These are phyloP conservation scores for Larimichthys crocea DNA, from an alignment of 2,113 vertebrate species.

Conservation along the genomic window DNA sequence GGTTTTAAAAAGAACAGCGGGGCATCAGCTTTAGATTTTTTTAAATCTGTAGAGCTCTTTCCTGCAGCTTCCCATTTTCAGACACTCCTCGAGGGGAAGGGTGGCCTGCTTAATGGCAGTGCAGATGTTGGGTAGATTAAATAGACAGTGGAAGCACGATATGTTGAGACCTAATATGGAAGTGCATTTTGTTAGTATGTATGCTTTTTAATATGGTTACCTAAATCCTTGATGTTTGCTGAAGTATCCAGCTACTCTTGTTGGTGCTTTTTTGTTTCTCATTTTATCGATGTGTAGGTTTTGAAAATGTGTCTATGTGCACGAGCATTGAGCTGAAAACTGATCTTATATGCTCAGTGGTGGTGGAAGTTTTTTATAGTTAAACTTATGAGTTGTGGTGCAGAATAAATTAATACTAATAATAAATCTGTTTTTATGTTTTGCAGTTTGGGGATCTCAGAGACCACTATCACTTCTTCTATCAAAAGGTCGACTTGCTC, in stretches of 20 bases:
- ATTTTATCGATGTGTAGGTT: constrained; percentile 7
- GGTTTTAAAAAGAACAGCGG: background rate
- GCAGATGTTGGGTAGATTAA: constrained; percentile 44
- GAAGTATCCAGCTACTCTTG: background rate
- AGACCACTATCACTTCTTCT: constrained; percentile 99
- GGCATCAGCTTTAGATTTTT: background rate
- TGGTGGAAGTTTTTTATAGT: constrained; percentile 24
- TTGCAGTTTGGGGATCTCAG: constrained; percentile 95
- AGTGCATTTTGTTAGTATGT: constrained; percentile 6
- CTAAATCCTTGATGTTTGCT: constrained; percentile 1
- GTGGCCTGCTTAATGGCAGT: constrained; percentile 31
- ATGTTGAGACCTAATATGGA: constrained; percentile 49
- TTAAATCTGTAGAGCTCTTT: constrained; percentile 6
- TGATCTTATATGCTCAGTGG: constrained; percentile 66
- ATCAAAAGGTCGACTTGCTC: constrained; percentile 97
- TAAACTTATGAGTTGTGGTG: background rate
- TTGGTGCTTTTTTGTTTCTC: constrained; percentile 25
- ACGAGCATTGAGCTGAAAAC: constrained; percentile 58
- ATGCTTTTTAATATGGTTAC: constrained; percentile 10
- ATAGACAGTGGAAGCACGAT: constrained; percentile 29
- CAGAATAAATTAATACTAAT: background rate
- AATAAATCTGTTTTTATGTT: constrained; percentile 49
- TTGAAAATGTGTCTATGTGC: background rate
- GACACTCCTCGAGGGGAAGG: constrained; percentile 25
- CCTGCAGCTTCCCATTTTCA: constrained; percentile 10